Evolutionary conservation across 2,797 vertebrate genomes (phyloP).

Genomic region (Botia kubotai): DNA sequence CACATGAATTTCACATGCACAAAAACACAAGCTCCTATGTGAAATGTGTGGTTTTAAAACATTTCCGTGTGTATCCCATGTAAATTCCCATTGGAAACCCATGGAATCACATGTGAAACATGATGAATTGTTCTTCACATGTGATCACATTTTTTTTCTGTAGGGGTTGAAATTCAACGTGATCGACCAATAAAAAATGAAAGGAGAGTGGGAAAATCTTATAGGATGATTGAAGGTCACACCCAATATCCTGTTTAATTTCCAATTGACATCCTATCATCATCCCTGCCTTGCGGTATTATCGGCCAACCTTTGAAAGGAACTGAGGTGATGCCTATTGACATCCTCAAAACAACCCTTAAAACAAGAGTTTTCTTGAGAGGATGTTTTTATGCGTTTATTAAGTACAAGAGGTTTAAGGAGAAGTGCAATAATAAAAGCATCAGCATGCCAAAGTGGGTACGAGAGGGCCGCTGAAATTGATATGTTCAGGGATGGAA

Average conservation of each 20-base stretch:
- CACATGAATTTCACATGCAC: too few species aligned
- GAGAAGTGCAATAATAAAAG: slow-evolving; percentile 9
- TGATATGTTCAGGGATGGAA: slow-evolving; percentile 19
- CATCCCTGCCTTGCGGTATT: slow-evolving; percentile 13
- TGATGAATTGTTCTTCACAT: too few species aligned
- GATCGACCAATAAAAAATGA: slow-evolving; percentile 20
- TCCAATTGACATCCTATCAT: slow-evolving; percentile 35
- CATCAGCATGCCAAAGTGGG: slow-evolving; percentile 5
- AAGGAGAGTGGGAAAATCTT: slow-evolving; percentile 37
- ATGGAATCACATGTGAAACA: too few species aligned
- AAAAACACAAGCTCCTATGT: too few species aligned
- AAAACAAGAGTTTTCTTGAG: slow-evolving; percentile 32
- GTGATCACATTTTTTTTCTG: too few species aligned
- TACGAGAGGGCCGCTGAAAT: neutral
- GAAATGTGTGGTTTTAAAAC: too few species aligned
- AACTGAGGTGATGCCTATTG: slow-evolving; percentile 27
- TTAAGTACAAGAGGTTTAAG: slow-evolving; percentile 41
- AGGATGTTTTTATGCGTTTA: slow-evolving; percentile 13
- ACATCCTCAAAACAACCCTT: slow-evolving; percentile 12
- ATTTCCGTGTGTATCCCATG: too few species aligned
- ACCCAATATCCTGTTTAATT: slow-evolving; percentile 51
- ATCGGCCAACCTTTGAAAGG: slow-evolving; percentile 11
- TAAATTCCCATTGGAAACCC: too few species aligned
- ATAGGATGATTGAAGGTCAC: slow-evolving; percentile 35
- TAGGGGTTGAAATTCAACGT: slow-evolving; percentile 15